phyloP scores from a whole-genome alignment of 1,140 invertebrate species.

The Coelopa frigida region DNA sequence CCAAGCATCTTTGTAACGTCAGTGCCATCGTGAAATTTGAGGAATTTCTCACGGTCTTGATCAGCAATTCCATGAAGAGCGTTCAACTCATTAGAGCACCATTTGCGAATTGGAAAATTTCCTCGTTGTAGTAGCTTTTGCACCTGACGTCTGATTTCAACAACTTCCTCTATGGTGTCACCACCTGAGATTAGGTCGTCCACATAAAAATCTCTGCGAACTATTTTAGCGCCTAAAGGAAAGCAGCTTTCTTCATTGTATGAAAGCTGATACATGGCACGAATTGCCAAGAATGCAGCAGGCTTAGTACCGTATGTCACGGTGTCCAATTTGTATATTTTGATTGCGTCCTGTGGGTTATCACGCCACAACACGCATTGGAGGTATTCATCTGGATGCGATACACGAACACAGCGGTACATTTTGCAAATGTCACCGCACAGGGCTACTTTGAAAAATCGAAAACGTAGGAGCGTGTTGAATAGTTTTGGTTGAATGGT shows the following conservation, averaged over 20 bases:
- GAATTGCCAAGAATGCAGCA: too few species aligned
- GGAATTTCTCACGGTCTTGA: slow-evolving; percentile 3
- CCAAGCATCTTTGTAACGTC: slow-evolving; percentile 7
- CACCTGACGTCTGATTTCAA: slow-evolving; percentile 11
- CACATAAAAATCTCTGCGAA: slow-evolving; percentile 34
- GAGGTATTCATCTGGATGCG: slow-evolving; percentile 29
- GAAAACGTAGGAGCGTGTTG: slow-evolving; percentile 39
- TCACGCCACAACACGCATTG: slow-evolving; percentile 46
- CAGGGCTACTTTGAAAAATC: slow-evolving; percentile 31
- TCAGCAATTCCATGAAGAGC: not conserved
- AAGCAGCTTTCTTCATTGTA: slow-evolving; percentile 26
- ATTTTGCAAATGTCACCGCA: slow-evolving; percentile 43
- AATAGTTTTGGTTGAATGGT: slow-evolving; percentile 17
- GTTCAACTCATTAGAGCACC: slow-evolving; percentile 30
- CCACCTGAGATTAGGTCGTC: slow-evolving; percentile 38
- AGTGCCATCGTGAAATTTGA: slow-evolving; percentile 9
- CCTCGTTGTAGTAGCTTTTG: slow-evolving; percentile 20
- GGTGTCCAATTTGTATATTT: slow-evolving; percentile 1
- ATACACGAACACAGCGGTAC: slow-evolving; percentile 43
- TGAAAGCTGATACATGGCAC: slow-evolving; percentile 3
- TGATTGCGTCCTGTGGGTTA: slow-evolving; percentile 14
- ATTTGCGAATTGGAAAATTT: slow-evolving; percentile 42
- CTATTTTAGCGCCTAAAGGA: slow-evolving; percentile 18
- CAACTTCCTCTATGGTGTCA: slow-evolving; percentile 18
- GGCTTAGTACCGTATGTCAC: too few species aligned